Evolutionary conservation across 2,888 invertebrate genomes (phyloP).

Genomic region (Orthonychiurus folsomi): DNA sequence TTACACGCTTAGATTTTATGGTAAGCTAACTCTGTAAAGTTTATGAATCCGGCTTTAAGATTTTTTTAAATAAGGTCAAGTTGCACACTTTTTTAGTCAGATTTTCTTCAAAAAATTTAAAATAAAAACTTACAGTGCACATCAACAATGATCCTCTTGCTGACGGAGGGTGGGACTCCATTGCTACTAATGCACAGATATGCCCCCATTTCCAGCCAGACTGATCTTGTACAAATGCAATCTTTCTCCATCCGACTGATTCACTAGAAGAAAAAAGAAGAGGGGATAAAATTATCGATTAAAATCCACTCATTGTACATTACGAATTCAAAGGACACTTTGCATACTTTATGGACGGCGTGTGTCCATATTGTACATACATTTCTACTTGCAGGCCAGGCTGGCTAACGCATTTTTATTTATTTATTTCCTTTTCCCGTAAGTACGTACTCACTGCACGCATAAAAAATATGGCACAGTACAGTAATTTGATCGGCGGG

Average conservation of each 20-base stretch:
- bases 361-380: background rate
- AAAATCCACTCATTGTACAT: constrained; percentile 5
- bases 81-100: background rate
- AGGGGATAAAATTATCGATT: background rate
- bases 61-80: no score
- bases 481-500: no score
- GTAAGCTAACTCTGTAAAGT: no score
- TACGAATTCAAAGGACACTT: constrained; percentile 5
- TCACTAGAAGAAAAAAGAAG: constrained; percentile 53
- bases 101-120: background rate
- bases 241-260: constrained; percentile 73
- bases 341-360: background rate
- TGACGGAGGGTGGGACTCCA: constrained; percentile 81
- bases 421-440: no score
- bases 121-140: constrained; percentile 67
- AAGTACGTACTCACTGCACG: no score
- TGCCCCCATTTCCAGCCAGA: constrained; percentile 77
- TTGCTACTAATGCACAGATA: constrained; percentile 68
- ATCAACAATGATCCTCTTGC: constrained; percentile 82
- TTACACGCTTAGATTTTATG: no score
- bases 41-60: no score
- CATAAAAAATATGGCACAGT: no score
- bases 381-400: no score
- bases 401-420: no score
- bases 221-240: constrained; percentile 77